Conservation (phyloP, 2,888 invertebrate genomes). For the Cylindroiulus punctatus region DNA sequence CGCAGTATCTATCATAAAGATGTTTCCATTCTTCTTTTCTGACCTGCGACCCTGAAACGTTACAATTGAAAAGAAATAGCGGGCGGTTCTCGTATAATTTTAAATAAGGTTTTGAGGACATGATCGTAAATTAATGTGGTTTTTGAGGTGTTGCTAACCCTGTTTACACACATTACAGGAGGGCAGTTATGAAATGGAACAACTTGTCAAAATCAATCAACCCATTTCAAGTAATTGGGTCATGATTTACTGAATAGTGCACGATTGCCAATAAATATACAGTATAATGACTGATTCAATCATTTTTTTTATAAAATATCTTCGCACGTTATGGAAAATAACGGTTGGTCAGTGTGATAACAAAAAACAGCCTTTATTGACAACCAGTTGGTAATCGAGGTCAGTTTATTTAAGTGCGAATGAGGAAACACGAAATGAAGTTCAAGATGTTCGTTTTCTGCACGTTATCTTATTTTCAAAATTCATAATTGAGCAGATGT, state of each 20-base stretch:
- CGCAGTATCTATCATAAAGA: not conserved
- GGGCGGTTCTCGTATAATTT: not conserved
- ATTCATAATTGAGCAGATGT: too few species aligned
- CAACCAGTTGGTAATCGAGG: not conserved
- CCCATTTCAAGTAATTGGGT: not conserved
- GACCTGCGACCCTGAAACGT: not conserved
- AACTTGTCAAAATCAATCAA: conserved; percentile 13
- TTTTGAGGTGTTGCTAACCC: conserved; percentile 28
- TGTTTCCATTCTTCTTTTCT: not conserved
- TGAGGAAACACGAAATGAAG: too few species aligned
- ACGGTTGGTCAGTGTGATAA: not conserved
- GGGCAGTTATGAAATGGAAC: not conserved
- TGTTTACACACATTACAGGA: conserved; percentile 1
- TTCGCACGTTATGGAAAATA: not conserved
- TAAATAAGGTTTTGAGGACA: conserved; percentile 12
- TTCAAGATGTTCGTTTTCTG: too few species aligned
- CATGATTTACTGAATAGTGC: not conserved
- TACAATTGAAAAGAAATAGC: not conserved
- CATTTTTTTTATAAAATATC: not conserved
- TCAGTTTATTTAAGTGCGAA: not conserved
- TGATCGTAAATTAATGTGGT: not conserved
- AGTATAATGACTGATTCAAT: not conserved
- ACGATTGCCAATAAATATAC: not conserved
- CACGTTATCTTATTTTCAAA: too few species aligned
- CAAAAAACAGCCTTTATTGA: not conserved